Percentiles rank a stretch among this genome's conserved stretches.
Conservation (phyloP, 2,113 vertebrate species). For the Albula goreensis region DNA sequence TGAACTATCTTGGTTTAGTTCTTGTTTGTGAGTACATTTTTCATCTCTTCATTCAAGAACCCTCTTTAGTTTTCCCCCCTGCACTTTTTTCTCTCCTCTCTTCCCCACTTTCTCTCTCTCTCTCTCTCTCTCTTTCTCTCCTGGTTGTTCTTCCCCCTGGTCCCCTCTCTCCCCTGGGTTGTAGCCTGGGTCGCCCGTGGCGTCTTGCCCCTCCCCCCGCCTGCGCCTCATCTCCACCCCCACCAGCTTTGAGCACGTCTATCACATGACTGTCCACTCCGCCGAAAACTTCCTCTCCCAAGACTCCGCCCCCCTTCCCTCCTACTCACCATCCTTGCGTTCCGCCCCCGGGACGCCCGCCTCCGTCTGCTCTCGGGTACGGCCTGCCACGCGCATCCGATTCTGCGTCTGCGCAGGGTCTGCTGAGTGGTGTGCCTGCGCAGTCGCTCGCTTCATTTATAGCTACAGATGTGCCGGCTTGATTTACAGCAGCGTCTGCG, state of each 20-base stretch:
- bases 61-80: no score
- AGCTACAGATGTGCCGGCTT: constrained; percentile 45
- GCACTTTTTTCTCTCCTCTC: no score
- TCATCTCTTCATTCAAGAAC: no score
- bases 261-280: constrained; percentile 83
- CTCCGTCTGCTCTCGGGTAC: constrained; percentile 76
- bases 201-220: constrained; percentile 69
- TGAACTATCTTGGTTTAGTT: no score
- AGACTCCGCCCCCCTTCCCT: constrained; percentile 70
- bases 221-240: constrained; percentile 79
- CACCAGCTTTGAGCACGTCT: constrained; percentile 83
- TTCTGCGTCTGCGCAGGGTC: constrained; percentile 39
- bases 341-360: constrained; percentile 70
- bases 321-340: constrained; percentile 65
- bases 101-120: no score
- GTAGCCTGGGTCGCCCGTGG: constrained; percentile 72
- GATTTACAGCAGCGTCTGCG: neutral
- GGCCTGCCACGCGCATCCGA: constrained; percentile 47
- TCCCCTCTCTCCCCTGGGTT: constrained; percentile 53
- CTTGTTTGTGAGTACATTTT: no score
- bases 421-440: no score
- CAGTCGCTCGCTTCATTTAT: neutral
- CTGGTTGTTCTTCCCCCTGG: constrained; percentile 46
- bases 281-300: constrained; percentile 80
- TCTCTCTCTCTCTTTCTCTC: neutral